Conservation (phyloP, 2,113 vertebrate genomes). For the Esox niger region DNA sequence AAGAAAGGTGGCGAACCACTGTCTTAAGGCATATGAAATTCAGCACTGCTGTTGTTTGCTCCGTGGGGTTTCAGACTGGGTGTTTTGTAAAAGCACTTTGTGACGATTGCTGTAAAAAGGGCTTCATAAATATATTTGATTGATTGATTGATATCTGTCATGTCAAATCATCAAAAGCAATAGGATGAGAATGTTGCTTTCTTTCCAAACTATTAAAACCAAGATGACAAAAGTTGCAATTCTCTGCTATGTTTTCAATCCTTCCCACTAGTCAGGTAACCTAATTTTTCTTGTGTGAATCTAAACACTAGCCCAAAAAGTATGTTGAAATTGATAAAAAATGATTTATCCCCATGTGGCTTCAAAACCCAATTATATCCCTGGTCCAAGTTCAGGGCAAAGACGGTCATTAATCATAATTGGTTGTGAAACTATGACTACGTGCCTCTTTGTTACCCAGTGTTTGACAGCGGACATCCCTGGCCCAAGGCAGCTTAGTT, state of each 20-base stretch:
- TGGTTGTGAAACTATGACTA: slow-evolving; percentile 45
- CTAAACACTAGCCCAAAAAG: slow-evolving; percentile 16
- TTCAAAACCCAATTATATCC: slow-evolving; percentile 38
- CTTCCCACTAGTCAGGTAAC: background rate
- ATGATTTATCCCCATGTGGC: slow-evolving; percentile 37
- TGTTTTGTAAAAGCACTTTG: too few species aligned
- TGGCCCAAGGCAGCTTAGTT: slow-evolving; percentile 50
- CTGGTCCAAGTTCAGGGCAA: slow-evolving; percentile 36
- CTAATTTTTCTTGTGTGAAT: slow-evolving; percentile 20
- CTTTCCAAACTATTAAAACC: too few species aligned
- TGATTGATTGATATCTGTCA: too few species aligned
- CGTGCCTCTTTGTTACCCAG: slow-evolving; percentile 36
- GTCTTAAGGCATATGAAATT: too few species aligned
- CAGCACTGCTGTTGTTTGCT: too few species aligned
- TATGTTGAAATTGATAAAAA: slow-evolving; percentile 19
- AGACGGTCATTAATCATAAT: slow-evolving; percentile 56
- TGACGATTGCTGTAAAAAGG: too few species aligned
- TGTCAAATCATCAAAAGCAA: too few species aligned
- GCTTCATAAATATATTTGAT: too few species aligned
- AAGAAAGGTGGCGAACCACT: too few species aligned
- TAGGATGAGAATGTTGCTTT: too few species aligned
- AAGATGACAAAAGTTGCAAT: background rate
- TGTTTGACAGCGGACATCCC: slow-evolving; percentile 57
- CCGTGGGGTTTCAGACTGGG: too few species aligned
- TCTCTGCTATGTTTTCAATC: background rate